Percentiles rank a stretch among this genome's conserved stretches.
phyloP scores from a whole-genome alignment of 2,113 vertebrate species.

The Actenoides lindsayi region DNA sequence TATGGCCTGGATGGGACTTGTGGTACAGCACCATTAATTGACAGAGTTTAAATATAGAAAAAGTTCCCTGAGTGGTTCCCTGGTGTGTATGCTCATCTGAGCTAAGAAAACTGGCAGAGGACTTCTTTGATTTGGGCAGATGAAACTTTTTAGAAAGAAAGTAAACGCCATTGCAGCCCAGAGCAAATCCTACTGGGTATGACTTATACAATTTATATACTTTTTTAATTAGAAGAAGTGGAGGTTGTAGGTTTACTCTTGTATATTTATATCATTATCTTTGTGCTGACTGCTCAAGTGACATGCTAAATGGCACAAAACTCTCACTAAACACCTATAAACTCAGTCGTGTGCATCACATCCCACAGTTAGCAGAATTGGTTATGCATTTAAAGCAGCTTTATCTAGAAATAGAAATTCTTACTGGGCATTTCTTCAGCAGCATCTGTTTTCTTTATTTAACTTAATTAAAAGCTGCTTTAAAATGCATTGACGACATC shows the following conservation, averaged over 20 bases:
- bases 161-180: neutral
- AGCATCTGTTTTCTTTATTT: slow-evolving; percentile 32
- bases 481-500: neutral
- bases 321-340: slow-evolving; percentile 11
- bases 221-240: neutral
- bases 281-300: neutral
- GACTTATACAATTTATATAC: neutral
- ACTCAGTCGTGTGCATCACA: neutral
- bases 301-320: neutral
- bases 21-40: neutral
- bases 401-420: slow-evolving; percentile 19
- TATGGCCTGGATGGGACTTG: neutral
- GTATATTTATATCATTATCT: neutral
- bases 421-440: slow-evolving; percentile 6
- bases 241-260: neutral
- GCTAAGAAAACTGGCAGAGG: neutral
- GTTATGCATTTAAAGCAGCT: neutral
- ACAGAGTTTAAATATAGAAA: neutral
- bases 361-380: neutral
- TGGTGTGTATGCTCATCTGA: neutral
- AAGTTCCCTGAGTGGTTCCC: neutral
- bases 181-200: neutral
- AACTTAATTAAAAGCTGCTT: slow-evolving; percentile 31
- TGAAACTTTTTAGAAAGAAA: neutral
- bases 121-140: neutral